A percentile compares a stretch with the other conserved stretches of the same genome.
phyloP scores from a whole-genome alignment of 2,797 vertebrate genomes.

The Diplodus puntazzo region DNA sequence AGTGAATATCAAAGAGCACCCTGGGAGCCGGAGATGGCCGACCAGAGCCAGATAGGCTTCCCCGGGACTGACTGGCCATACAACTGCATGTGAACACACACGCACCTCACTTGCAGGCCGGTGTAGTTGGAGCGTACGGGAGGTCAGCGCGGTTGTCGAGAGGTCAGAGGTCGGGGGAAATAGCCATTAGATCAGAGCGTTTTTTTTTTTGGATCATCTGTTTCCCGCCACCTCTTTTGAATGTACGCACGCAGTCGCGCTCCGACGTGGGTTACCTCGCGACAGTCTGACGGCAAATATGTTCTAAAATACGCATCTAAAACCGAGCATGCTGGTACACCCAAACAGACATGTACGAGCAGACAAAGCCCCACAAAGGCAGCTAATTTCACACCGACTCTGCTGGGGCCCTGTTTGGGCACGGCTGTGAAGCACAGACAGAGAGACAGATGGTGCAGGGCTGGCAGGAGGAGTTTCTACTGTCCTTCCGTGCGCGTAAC shows the following conservation, averaged over 20 bases:
- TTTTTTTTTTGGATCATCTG: conserved; percentile 17
- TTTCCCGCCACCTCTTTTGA: conserved; percentile 6
- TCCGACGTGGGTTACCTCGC: conserved; percentile 59
- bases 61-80: conserved; percentile 61
- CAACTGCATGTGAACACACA: conserved; percentile 62
- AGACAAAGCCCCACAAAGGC: conserved; percentile 83
- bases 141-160: conserved; percentile 50
- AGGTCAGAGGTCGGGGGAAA: conserved; percentile 68
- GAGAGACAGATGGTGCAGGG: conserved; percentile 90
- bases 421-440: conserved; percentile 82
- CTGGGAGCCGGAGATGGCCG: conserved; percentile 79
- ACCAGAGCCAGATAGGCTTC: conserved; percentile 72
- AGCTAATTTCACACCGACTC: conserved; percentile 83
- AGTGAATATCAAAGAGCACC: conserved; percentile 86
- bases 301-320: conserved; percentile 76
- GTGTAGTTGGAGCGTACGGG: conserved; percentile 56
- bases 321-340: conserved; percentile 69
- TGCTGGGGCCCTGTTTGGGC: conserved; percentile 81
- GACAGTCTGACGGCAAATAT: conserved; percentile 75
- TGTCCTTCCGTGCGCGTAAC: conserved; percentile 71
- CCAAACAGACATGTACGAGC: conserved; percentile 77
- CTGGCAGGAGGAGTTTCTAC: conserved; percentile 81
- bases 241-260: conserved; percentile 16
- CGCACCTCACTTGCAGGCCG: conserved; percentile 44
- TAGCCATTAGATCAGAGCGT: conserved; percentile 48